Evolutionary conservation across 2,888 invertebrate species (phyloP), one percentile per base, ranked within the genome.

Genomic region (Caenorhabditis sp.): DNA sequence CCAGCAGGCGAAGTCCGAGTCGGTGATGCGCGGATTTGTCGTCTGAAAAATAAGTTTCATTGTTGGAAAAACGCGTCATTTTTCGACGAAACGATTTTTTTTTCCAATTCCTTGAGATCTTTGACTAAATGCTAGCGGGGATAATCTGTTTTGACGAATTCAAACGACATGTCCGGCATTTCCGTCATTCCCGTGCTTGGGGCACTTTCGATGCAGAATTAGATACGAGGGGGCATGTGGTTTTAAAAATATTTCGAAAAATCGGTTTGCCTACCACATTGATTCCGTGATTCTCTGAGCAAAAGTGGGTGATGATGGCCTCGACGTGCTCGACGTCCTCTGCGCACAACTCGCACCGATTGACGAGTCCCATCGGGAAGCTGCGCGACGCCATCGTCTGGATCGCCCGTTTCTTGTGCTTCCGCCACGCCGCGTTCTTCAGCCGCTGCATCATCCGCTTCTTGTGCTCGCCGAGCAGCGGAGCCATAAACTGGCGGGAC

Each of bases 281-380:
- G 8, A 32, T 22, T 2, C 17, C 24, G 26, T 63, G 63, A 11
- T 45, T 20, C 8, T 43, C 32, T 1, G 27, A 24, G 27, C 52
- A 41, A 7, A 63, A 52, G 41, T 63, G 63, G 1, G n/a, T 15
- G 26, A 63, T 5, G n/a, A 63, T 26, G 22, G 13, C 53, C 24
- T 53, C 63, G 22, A 63, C 43, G 24, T 39, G 52, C 15, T 63
- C 53, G 43, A 63, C 43, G 13, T 35, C 22, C 4, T 13, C 32
- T 1, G 43, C 8, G 32, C 63, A 63, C 53, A 63, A 15, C 11
- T 63, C 53, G 53, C 63, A 63, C 4, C 53, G 32, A 35, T 63
- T 63, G n/a, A 63, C 53, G 20, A 63, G 27, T 30, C 63, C 63
- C 26, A 63, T n/a, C 32, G 63, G 63, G 13, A 63, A 63, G 35